phyloP scores from a whole-genome alignment of 2,888 invertebrate genomes.

The Liodrosophila aerea region DNA sequence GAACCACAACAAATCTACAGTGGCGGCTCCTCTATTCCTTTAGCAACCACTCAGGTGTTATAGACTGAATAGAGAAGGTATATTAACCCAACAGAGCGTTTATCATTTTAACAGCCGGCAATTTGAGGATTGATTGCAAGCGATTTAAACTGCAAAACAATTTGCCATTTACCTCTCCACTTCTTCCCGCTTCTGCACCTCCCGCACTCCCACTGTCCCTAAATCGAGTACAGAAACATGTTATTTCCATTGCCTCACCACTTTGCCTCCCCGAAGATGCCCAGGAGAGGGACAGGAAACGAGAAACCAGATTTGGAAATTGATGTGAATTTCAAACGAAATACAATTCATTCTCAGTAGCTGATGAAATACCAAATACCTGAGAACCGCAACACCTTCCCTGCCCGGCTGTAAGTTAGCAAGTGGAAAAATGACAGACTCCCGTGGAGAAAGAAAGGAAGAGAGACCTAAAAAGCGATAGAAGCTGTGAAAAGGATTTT shows the following conservation, averaged over 20 bases:
- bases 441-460: background rate
- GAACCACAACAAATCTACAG: conserved; percentile 21
- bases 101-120: conserved; percentile 69
- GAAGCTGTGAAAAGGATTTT: conserved; percentile 26
- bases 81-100: conserved; percentile 42
- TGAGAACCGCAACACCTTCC: conserved; percentile 14
- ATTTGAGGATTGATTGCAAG: conserved; percentile 64
- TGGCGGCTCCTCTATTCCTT: background rate
- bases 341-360: conserved; percentile 34
- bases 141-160: conserved; percentile 64
- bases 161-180: conserved; percentile 30
- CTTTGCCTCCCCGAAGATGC: background rate
- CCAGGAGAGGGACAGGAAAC: conserved; percentile 5
- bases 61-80: conserved; percentile 22
- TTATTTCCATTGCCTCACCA: conserved; percentile 22
- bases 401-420: conserved; percentile 3
- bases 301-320: conserved; percentile 43
- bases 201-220: background rate
- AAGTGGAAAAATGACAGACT: conserved; percentile 10
- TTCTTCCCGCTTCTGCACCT: background rate
- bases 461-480: background rate
- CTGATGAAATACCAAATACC: conserved; percentile 4
- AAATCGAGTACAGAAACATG: conserved; percentile 20
- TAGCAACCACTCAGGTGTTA: conserved; percentile 19
- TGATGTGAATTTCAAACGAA: conserved; percentile 41